These are phyloP conservation scores for Lepidurus arcticus DNA, from an alignment of 1,140 invertebrate genomes.

Conservation along the genomic window DNA sequence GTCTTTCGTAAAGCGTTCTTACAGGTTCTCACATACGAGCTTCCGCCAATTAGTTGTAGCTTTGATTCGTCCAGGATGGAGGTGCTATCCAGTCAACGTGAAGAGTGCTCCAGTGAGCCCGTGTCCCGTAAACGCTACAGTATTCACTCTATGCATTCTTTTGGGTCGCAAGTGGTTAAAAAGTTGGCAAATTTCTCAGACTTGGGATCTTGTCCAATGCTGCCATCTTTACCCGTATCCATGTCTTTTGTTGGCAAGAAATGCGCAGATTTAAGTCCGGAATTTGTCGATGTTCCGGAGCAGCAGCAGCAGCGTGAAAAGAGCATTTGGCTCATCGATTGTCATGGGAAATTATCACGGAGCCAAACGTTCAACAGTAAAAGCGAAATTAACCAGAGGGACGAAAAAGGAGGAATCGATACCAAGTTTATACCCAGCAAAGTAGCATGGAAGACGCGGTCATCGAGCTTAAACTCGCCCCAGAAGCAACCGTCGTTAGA, in stretches of 20 bases:
- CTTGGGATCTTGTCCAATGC: neutral
- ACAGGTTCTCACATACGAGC: too few species aligned
- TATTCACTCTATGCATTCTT: neutral
- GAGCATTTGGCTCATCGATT: constrained; percentile 9
- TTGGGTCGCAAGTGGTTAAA: neutral
- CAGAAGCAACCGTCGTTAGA: neutral
- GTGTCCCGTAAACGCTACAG: neutral
- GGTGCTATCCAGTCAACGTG: neutral
- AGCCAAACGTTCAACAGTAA: constrained; percentile 11
- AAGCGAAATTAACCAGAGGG: neutral
- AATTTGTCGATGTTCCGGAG: neutral
- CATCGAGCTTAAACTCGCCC: neutral
- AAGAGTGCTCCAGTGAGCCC: neutral
- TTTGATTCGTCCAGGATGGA: neutral
- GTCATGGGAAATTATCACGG: neutral
- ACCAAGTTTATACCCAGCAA: neutral
- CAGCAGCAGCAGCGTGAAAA: constrained; percentile 10
- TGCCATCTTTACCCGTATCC: neutral
- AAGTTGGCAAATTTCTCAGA: constrained; percentile 1
- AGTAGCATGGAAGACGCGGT: constrained; percentile 5
- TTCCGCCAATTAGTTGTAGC: too few species aligned
- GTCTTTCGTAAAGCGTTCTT: too few species aligned
- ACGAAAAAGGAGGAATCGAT: neutral
- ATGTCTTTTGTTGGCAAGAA: neutral
- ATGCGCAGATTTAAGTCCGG: neutral